Evolutionary conservation across 2,797 vertebrate genomes (phyloP).

Genomic region (Esox masquinongy): DNA sequence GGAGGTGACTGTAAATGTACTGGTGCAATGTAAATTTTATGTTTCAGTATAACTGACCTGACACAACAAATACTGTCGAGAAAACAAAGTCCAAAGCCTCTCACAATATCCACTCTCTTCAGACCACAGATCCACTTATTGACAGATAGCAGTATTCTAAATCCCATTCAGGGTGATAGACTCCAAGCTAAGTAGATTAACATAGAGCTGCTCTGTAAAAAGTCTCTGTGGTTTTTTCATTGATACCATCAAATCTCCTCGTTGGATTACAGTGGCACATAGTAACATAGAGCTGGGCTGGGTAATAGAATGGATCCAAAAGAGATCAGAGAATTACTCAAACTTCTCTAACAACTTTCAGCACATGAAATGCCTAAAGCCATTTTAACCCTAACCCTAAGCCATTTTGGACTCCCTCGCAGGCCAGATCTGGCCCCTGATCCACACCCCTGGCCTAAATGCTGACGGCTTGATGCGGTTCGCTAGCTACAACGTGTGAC

Average conservation of each 20-base stretch:
- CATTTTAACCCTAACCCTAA: no score
- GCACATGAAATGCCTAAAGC: not conserved
- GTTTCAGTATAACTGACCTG: no score
- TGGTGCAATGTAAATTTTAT: no score
- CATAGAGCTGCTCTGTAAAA: slow-evolving; percentile 23
- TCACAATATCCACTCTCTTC: slow-evolving; percentile 28
- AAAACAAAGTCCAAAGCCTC: slow-evolving; percentile 14
- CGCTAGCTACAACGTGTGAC: not conserved
- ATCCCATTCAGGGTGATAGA: slow-evolving; percentile 45
- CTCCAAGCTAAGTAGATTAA: slow-evolving; percentile 47
- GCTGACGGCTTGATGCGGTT: not conserved
- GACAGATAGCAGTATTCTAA: slow-evolving; percentile 36
- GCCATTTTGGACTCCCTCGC: no score
- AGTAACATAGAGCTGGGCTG: slow-evolving; percentile 10
- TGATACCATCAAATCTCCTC: slow-evolving; percentile 55
- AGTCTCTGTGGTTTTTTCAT: slow-evolving; percentile 46
- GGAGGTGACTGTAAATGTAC: no score
- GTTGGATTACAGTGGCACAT: slow-evolving; percentile 47
- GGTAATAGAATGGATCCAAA: slow-evolving; percentile 13
- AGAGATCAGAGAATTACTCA: not conserved
- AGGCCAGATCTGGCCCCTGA: no score
- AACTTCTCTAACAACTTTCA: not conserved
- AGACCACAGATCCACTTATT: slow-evolving; percentile 42
- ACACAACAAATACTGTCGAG: no score
- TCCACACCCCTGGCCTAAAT: not conserved